Evolutionary conservation across 30 jellyfish, hydroid and myxozoan species (phyloP).

Genomic region (Calvadosia cruxmelitensis): DNA sequence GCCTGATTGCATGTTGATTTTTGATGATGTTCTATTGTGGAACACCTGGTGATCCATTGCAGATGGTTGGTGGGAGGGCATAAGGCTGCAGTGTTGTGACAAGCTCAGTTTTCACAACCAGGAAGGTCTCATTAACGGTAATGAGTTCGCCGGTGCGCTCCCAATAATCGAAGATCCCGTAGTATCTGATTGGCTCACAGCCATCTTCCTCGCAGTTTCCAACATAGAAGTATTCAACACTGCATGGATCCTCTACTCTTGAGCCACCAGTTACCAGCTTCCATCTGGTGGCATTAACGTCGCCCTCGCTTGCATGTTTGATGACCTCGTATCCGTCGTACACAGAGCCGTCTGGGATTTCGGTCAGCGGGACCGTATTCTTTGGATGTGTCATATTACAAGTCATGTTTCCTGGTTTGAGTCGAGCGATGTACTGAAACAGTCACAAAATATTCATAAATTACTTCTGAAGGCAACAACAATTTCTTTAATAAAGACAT

Average conservation of each 20-base stretch:
- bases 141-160: background rate
- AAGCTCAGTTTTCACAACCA: background rate
- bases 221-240: background rate
- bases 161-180: background rate
- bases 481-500: too few relatives aligned
- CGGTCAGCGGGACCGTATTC: constrained; percentile 1
- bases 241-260: background rate
- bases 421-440: background rate
- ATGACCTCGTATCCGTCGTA: background rate
- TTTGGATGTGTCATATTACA: background rate
- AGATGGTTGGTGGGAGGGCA: background rate
- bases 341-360: background rate
- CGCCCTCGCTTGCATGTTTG: too few relatives aligned
- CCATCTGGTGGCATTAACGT: background rate
- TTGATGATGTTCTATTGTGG: too few relatives aligned
- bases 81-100: background rate
- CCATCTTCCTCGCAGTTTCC: background rate
- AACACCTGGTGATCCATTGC: background rate
- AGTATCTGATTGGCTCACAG: background rate
- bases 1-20: too few relatives aligned
- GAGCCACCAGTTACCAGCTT: background rate
- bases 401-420: background rate
- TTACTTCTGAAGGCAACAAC: too few relatives aligned
- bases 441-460: too few relatives aligned
- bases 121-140: background rate